Base-by-base conservation (phyloP, 2,888 invertebrate genomes). In the Lomographa bimaculata region DNA sequence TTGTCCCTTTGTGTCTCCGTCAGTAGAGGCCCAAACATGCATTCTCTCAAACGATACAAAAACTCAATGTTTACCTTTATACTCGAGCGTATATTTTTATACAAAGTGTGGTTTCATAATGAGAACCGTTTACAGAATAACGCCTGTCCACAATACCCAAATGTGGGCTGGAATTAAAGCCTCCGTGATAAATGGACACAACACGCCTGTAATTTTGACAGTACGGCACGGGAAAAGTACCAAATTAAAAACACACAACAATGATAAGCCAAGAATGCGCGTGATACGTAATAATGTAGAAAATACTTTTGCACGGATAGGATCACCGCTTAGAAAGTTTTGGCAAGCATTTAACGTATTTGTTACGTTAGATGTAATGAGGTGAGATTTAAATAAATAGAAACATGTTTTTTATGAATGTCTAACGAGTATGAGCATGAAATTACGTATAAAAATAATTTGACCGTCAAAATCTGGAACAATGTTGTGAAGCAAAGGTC, bases 31-130 rank as follows among this genome's bases (percentile, higher is more conserved):
- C 82, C 82, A 86, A 87, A 89, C 85, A 87, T 60, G 66, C 67
- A 84, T 87, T 86, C 79, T 87, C 82, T 86, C 72, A 68, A 67
- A 55, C 69, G 55, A 50, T 68, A 60, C 64, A 79, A 85, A 87
- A 89, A 84, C 79, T 67, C 79, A 77, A 81, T 89, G 86, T 89
- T 89, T 89, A 89, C 85, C 79, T 86, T 89, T 84, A 85, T 85
- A 85, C 76, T 84, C 71, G 78, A 85, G 78, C 82, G 74, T 73
- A 82, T 83, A 85, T 82, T 86, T 85, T 85, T 79, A 85, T 83
- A 86, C 85, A 87, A 84, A 85, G 84, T 83, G 74, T 74, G 71
- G 71, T 72, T 77, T 76, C 68, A 85, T 86, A 86, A 86, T 83
- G 82, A 85, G 80, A 64, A 73, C 60, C 78, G 71, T 82, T 87